Percentiles rank a stretch among this genome's conserved stretches.
phyloP scores from a whole-genome alignment of 2,113 vertebrate species.

The Pluvialis apricaria region DNA sequence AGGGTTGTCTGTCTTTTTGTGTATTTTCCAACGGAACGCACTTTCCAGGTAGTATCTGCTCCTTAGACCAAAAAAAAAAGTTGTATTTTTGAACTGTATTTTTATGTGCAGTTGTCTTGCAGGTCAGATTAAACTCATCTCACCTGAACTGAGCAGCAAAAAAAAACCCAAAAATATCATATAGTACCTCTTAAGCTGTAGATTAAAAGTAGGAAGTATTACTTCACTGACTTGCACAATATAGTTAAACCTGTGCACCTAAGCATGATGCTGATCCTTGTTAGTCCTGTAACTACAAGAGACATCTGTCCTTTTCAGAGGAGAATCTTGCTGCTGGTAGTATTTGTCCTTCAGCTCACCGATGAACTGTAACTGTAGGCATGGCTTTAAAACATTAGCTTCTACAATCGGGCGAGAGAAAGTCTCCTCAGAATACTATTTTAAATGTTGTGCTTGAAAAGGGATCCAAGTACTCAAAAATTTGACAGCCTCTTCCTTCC shows the following conservation, averaged over 20 bases:
- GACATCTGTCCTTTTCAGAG: background rate
- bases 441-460: background rate
- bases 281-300: background rate
- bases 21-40: background rate
- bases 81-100: background rate
- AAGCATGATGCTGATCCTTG: background rate
- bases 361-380: background rate
- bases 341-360: background rate
- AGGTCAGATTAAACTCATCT: background rate
- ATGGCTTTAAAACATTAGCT: background rate
- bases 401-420: background rate
- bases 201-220: background rate
- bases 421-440: background rate
- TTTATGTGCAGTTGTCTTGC: background rate
- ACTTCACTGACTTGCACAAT: background rate
- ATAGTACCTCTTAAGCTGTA: background rate
- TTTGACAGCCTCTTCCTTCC: background rate
- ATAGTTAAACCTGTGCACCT: background rate
- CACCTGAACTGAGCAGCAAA: background rate
- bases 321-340: background rate
- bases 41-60: background rate
- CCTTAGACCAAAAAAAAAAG: background rate
- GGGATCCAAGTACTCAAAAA: background rate
- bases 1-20: background rate
- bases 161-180: too few species aligned